Conservation (phyloP, 2,797 vertebrate genomes). For the Pseudopleuronectes americanus region DNA sequence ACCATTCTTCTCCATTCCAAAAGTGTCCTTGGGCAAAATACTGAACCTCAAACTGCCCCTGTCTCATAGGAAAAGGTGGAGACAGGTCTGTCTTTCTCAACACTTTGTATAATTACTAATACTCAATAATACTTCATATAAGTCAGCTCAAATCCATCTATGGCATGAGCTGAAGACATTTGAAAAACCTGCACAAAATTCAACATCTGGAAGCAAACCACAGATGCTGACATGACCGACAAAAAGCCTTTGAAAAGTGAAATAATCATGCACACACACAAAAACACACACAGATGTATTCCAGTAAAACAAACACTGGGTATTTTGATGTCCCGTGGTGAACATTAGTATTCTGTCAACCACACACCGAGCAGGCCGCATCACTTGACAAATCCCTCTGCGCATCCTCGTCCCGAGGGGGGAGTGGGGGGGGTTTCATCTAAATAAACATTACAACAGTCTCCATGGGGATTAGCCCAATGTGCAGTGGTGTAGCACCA, state of each 20-base stretch:
- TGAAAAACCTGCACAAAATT: too few species aligned
- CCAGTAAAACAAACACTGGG: constrained; percentile 33
- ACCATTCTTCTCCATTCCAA: too few species aligned
- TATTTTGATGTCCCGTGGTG: constrained; percentile 30
- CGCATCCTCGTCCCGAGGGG: constrained; percentile 23
- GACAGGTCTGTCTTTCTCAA: too few species aligned
- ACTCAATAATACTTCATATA: too few species aligned
- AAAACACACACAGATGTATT: constrained; percentile 16
- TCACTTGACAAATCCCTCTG: constrained; percentile 59
- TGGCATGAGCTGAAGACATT: too few species aligned
- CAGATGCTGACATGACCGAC: background rate
- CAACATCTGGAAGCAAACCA: background rate
- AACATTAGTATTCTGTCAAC: constrained; percentile 49
- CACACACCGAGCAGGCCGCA: constrained; percentile 20
- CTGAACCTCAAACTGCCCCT: too few species aligned
- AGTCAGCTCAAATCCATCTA: too few species aligned
- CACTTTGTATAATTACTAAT: too few species aligned
- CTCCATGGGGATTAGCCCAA: constrained; percentile 69
- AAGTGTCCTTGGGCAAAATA: too few species aligned
- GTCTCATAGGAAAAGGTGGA: too few species aligned
- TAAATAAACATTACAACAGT: constrained; percentile 70
- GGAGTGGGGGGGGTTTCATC: constrained; percentile 25
- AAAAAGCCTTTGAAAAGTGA: constrained; percentile 9
- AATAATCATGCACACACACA: constrained; percentile 18
- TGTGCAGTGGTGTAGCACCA: constrained; percentile 56